Evolutionary conservation across 2,113 vertebrate species (phyloP), one percentile per base, ranked within the genome.

Genomic region (Notothenia rossii): DNA sequence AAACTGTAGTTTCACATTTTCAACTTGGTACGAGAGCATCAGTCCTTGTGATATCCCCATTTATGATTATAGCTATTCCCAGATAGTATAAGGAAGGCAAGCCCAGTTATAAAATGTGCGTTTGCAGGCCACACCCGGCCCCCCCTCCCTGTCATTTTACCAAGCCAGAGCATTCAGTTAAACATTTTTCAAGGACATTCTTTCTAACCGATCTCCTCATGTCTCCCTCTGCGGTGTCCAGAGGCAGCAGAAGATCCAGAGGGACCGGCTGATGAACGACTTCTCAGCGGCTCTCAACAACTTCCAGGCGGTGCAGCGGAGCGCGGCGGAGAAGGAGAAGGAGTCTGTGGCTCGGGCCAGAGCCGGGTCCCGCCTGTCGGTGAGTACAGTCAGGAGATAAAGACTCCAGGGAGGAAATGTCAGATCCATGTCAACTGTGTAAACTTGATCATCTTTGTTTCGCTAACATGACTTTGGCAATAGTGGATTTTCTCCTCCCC

Each of bases 191-290:
- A 29, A 29, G 36, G 36, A 40, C 36, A 5, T 7, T 40, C 36
- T 40, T 40, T 40, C 36, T 40, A 40, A 40, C 6, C 7, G 36
- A 40, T 40, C 6, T 40, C 22, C 1, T 1, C 18, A 2, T 15
- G 15, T 65, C 5, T 59, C 14, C 45, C 72, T 50, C 15, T 70
- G 2, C 50, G 46, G 9, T 87, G 70, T 75, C 65, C 61, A 99
- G 98, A 97, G 98, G 86, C 98, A 98, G 12, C 98, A 99, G 87
- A 98, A 96, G 88, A 96, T 99, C 78, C 98, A 98, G 94, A 97
- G 96, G 71, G 98, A 99, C 2, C 95, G 98, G 43, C 95, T 99
- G 85, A 98, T 98, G 98, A 98, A 95, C 65, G 97, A 99, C 75
- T 99, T 99, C 93, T 99, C 97, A 0, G 92, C 96, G 0, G 97